Evolutionary conservation across 2,113 vertebrate genomes (phyloP), one percentile per base, ranked within the genome.

Genomic region (Vidua macroura): DNA sequence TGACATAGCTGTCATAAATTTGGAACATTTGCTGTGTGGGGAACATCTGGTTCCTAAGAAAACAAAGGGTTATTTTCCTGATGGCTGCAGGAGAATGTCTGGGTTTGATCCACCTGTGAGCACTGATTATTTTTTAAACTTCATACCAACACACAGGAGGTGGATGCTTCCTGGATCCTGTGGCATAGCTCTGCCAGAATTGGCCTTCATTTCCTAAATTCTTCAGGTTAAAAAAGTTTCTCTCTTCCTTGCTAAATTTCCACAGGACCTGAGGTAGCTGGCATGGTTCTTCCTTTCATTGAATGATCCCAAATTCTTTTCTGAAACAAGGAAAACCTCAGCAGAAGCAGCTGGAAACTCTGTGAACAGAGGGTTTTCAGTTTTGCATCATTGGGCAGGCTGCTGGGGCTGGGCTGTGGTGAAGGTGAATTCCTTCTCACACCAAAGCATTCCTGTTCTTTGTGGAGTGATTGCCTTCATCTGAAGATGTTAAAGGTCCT

Each of bases 121-220:
- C 27, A 88, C 51, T 90, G 90, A 84, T 96, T 96, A 93, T 94
- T 94, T 96, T 94, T 92, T 24, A 84, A 83, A 37, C 83, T 91
- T 37, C 72, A 74, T 31, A 48, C 37, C 72, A n/a, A 15, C 70
- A 44, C 63, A 30, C 64, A 23, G 85, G 82, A 88, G 63, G 76
- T 48, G 46, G 79, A 70, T 63, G 43, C 41, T 95, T 96, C 90
- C 93, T 87, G 89, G 55, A 91, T 43, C 55, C 55, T 2, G 1
- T 11, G 46, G 84, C 79, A 93, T 3, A 80, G 55, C 81, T 21
- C 30, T 44, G 74, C 81, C 93, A 92, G 62, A 83, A 37, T 20
- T 21, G 63, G 15, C 74, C 48, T 87, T 43, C 28, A 74, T 85
- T 90, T 93, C 79, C 75, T 73, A 69, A 91, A 77, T 60, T 90